These are phyloP conservation scores for Archivesica marissinica DNA, from an alignment of 1,140 invertebrate genomes.

Conservation along the genomic window DNA sequence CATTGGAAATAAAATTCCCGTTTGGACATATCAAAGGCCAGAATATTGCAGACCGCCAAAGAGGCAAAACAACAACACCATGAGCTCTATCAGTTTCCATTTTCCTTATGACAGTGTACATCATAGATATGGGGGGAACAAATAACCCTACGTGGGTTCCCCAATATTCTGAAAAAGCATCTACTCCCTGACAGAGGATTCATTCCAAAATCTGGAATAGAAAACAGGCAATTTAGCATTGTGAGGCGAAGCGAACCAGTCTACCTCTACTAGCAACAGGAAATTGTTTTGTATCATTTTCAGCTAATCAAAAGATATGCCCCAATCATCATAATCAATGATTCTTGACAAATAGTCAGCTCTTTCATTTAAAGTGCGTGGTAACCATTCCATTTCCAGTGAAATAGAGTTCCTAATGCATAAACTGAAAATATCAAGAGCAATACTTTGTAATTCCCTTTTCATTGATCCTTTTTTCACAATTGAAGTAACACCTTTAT, in stretches of 20 bases:
- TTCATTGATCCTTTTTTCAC: slow-evolving; percentile 59
- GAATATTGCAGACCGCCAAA: slow-evolving; percentile 27
- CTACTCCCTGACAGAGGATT: slow-evolving; percentile 1
- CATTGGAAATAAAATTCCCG: slow-evolving; percentile 16
- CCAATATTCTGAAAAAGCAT: slow-evolving; percentile 49
- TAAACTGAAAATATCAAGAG: slow-evolving; percentile 31
- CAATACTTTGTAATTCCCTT: slow-evolving; percentile 32
- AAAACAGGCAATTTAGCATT: slow-evolving; percentile 30
- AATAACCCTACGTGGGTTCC: background rate
- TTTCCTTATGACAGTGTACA: slow-evolving; percentile 14
- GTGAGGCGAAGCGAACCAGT: slow-evolving; percentile 49
- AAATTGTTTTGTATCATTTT: background rate
- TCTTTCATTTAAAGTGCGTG: slow-evolving; percentile 43
- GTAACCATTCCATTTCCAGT: slow-evolving; percentile 60
- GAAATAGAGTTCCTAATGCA: slow-evolving; percentile 52
- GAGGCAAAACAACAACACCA: slow-evolving; percentile 13
- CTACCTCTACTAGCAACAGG: slow-evolving; percentile 1
- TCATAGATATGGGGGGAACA: slow-evolving; percentile 42
- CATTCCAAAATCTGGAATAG: slow-evolving; percentile 52
- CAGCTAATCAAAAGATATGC: slow-evolving; percentile 12
- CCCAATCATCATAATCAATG: slow-evolving; percentile 56
- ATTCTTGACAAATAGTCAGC: slow-evolving; percentile 54
- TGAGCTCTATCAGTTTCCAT: background rate
- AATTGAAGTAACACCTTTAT: slow-evolving; percentile 57
- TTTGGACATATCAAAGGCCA: slow-evolving; percentile 40